Conservation (phyloP, 2,888 invertebrate species). For the Lepidonotus clava region DNA sequence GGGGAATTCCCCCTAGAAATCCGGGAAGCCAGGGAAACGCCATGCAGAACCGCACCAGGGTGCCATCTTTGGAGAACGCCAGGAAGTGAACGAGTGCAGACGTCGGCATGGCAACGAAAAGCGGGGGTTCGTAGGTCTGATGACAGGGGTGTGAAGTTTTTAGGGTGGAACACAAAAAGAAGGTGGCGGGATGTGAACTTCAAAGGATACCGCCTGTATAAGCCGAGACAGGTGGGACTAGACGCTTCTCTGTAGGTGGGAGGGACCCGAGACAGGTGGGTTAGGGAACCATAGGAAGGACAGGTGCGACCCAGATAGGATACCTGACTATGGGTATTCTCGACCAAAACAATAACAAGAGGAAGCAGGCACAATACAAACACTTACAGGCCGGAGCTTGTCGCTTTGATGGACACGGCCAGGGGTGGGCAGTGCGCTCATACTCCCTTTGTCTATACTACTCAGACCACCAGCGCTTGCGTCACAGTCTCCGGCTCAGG, state of each 20-base stretch:
- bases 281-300: background rate
- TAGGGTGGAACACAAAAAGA: background rate
- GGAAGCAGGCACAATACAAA: background rate
- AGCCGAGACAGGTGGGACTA: slow-evolving; percentile 16
- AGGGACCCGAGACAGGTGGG: slow-evolving; percentile 7
- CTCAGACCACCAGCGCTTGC: background rate
- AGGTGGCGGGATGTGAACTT: slow-evolving; percentile 1
- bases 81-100: slow-evolving; percentile 41
- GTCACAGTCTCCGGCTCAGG: background rate
- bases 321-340: slow-evolving; percentile 29
- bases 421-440: background rate
- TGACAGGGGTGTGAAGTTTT: slow-evolving; percentile 6
- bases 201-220: background rate
- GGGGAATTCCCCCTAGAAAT: background rate
- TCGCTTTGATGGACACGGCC: background rate
- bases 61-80: background rate
- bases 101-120: slow-evolving; percentile 4
- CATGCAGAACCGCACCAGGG: background rate
- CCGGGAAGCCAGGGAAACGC: background rate
- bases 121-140: background rate
- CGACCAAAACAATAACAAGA: slow-evolving; percentile 38
- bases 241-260: too few relatives aligned
- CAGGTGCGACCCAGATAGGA: slow-evolving; percentile 25
- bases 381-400: background rate
- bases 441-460: slow-evolving; percentile 38